Conservation (phyloP, 2,888 invertebrate species). For the Diarsia mendica region DNA sequence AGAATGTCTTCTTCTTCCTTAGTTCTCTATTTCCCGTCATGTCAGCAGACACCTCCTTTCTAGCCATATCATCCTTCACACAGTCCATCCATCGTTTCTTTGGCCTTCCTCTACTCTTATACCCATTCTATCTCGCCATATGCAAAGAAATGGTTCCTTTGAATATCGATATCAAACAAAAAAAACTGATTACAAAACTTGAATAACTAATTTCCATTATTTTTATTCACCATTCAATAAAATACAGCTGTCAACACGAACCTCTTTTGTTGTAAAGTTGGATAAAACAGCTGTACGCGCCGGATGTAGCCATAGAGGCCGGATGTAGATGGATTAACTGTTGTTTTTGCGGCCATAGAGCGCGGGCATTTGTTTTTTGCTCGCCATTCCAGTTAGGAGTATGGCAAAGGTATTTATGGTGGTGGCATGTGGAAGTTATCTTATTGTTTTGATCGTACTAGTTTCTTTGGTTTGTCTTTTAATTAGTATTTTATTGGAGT, state of each 20-base stretch:
- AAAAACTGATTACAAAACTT: constrained; percentile 13
- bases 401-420: constrained; percentile 45
- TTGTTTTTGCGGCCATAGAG: constrained; percentile 63
- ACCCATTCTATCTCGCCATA: not conserved
- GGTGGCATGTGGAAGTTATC: constrained; percentile 25
- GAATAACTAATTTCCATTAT: constrained; percentile 25
- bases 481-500: constrained; percentile 20
- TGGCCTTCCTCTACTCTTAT: too few relatives aligned
- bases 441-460: constrained; percentile 15
- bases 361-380: constrained; percentile 57
- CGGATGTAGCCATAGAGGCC: constrained; percentile 61
- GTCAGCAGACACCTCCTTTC: too few relatives aligned
- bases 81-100: too few relatives aligned
- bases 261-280: constrained; percentile 44
- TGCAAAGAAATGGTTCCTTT: constrained; percentile 15
- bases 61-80: too few relatives aligned
- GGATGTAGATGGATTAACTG: constrained; percentile 66
- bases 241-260: constrained; percentile 57
- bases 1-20: too few relatives aligned
- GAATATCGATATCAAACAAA: not conserved
- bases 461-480: constrained; percentile 25
- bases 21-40: too few relatives aligned
- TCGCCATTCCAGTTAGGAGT: constrained; percentile 37
- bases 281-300: constrained; percentile 62
- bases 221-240: constrained; percentile 47